phyloP scores from a whole-genome alignment of 2,113 vertebrate genomes.

The Gobio gobio region DNA sequence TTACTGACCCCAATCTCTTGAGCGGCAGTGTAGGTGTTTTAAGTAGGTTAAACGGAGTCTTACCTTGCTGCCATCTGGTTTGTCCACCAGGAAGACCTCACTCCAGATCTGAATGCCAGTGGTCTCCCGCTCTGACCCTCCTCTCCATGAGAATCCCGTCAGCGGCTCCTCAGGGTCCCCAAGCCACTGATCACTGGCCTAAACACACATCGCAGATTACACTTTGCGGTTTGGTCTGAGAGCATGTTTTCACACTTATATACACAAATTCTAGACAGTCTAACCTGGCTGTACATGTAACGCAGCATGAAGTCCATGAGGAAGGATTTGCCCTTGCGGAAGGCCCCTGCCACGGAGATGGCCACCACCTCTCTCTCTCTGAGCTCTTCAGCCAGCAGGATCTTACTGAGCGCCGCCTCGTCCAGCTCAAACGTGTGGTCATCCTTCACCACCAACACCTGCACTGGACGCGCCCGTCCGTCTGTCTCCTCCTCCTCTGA shows the following conservation, averaged over 20 bases:
- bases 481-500: conserved; percentile 94
- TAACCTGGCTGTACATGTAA: conserved; percentile 96
- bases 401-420: conserved; percentile 88
- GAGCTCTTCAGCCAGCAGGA: conserved; percentile 90
- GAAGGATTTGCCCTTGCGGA: conserved; percentile 98
- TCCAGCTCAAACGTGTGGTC: conserved; percentile 98
- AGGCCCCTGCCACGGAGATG: conserved; percentile 95
- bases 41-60: background rate
- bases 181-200: conserved; percentile 89
- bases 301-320: conserved; percentile 99
- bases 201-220: conserved; percentile 23
- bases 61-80: conserved; percentile 92
- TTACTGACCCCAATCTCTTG: background rate
- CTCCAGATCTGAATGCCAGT: conserved; percentile 99
- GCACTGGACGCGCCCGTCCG: conserved; percentile 88
- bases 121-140: conserved; percentile 95
- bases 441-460: conserved; percentile 95
- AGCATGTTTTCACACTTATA: background rate
- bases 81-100: conserved; percentile 94
- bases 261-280: conserved; percentile 3
- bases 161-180: conserved; percentile 90
- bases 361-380: conserved; percentile 93
- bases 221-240: background rate
- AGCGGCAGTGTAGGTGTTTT: background rate
- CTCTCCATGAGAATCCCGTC: conserved; percentile 97